phyloP scores from a whole-genome alignment of 2,797 vertebrate genomes.

The Enteromius afrohamiltoni region DNA sequence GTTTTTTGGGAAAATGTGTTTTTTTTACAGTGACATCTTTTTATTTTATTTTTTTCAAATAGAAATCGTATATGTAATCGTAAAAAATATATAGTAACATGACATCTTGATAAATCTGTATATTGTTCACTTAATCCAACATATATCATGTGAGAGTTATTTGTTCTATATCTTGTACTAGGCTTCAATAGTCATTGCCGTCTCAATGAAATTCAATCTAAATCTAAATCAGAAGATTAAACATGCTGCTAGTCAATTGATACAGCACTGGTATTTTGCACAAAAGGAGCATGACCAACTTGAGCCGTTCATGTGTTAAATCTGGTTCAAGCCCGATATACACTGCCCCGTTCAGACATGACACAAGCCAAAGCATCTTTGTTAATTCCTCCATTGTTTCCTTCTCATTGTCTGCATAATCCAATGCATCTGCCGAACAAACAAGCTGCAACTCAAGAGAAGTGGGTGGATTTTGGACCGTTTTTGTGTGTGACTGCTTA shows the following conservation, averaged over 20 bases:
- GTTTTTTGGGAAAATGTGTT: too few species aligned
- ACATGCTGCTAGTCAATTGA: neutral
- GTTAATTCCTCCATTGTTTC: slow-evolving; percentile 59
- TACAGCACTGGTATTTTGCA: neutral
- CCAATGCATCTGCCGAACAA: slow-evolving; percentile 39
- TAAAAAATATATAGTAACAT: too few species aligned
- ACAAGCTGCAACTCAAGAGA: slow-evolving; percentile 14
- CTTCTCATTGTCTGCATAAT: slow-evolving; percentile 52
- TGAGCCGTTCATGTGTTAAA: neutral
- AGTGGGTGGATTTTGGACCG: neutral
- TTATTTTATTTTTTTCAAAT: neutral
- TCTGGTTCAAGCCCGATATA: slow-evolving; percentile 22
- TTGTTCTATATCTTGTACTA: neutral
- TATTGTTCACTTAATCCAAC: neutral
- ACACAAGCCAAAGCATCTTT: slow-evolving; percentile 49
- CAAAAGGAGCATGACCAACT: slow-evolving; percentile 25
- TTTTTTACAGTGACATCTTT: neutral
- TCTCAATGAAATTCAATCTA: neutral
- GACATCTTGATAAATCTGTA: too few species aligned
- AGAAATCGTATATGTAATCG: neutral
- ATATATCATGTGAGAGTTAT: neutral
- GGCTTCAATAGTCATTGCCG: neutral
- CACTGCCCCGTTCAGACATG: slow-evolving; percentile 54
- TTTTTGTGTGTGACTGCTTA: neutral
- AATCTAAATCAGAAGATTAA: neutral